phyloP scores from a whole-genome alignment of 2,113 vertebrate species.

The Cepphus grylle region DNA sequence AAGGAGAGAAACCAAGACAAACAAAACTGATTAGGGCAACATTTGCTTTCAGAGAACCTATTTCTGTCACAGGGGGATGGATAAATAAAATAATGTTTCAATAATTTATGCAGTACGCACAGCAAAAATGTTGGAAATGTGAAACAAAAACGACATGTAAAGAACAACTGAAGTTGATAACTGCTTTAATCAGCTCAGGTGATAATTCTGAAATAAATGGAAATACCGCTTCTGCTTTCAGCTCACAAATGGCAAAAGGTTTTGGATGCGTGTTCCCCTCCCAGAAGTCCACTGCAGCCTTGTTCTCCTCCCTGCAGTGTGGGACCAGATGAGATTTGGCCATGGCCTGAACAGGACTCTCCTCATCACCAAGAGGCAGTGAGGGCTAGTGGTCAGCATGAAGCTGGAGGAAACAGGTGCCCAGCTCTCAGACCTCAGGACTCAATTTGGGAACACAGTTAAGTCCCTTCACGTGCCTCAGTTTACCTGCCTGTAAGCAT shows the following conservation, averaged over 20 bases:
- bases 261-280: background rate
- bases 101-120: slow-evolving; percentile 67
- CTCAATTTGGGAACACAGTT: background rate
- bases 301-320: background rate
- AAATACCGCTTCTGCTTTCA: slow-evolving; percentile 48
- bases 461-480: background rate
- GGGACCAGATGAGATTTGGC: background rate
- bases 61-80: slow-evolving; percentile 68
- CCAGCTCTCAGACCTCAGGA: background rate
- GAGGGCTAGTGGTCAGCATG: background rate
- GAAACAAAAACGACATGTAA: slow-evolving; percentile 31
- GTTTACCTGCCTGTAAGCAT: background rate
- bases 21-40: slow-evolving; percentile 69
- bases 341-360: background rate
- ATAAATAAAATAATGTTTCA: slow-evolving; percentile 75
- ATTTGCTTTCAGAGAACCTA: slow-evolving; percentile 69
- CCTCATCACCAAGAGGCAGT: background rate
- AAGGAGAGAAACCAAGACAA: slow-evolving; percentile 64
- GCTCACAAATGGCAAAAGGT: background rate
- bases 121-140: slow-evolving; percentile 49
- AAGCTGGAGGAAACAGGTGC: background rate
- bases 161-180: slow-evolving; percentile 55
- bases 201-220: slow-evolving; percentile 69
- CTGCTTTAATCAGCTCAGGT: slow-evolving; percentile 63
- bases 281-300: background rate